Conservation (phyloP, 2,113 vertebrate species). For the Notothenia rossii region DNA sequence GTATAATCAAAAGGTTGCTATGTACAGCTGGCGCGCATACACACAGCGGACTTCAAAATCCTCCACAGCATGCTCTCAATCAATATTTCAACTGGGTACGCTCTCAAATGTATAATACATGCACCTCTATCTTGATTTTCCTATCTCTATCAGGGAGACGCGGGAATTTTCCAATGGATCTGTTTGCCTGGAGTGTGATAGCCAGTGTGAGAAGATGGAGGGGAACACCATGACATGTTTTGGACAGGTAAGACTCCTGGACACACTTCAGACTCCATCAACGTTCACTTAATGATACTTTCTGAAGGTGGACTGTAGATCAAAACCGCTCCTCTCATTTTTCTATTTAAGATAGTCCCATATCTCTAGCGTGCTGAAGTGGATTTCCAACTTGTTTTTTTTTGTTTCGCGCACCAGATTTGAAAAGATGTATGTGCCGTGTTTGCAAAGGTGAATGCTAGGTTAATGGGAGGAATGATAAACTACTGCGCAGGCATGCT, state of each 20-base stretch:
- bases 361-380: constrained; percentile 40
- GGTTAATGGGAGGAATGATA: constrained; percentile 73
- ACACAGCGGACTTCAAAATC: constrained; percentile 34
- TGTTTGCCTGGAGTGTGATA: constrained; percentile 92
- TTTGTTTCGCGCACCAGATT: constrained; percentile 39
- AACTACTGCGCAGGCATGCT: constrained; percentile 57
- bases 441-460: constrained; percentile 68
- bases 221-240: constrained; percentile 90
- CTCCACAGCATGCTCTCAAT: constrained; percentile 35
- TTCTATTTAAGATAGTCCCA: constrained; percentile 35
- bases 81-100: constrained; percentile 62
- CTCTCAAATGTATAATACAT: constrained; percentile 70
- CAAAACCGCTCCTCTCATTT: constrained; percentile 36
- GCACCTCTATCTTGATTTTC: constrained; percentile 29
- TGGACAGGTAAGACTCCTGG: constrained; percentile 87
- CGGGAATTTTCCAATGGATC: constrained; percentile 95
- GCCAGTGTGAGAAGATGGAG: constrained; percentile 94
- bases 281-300: constrained; percentile 5
- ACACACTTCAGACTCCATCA: neutral
- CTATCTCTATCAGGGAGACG: constrained; percentile 86
- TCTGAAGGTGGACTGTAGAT: constrained; percentile 14
- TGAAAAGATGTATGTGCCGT: constrained; percentile 45
- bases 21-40: constrained; percentile 11
- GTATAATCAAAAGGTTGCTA: constrained; percentile 37
- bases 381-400: constrained; percentile 39